These are phyloP conservation scores for Acrocephalus arundinaceus DNA, from an alignment of 2,113 vertebrate species.

Conservation along the genomic window DNA sequence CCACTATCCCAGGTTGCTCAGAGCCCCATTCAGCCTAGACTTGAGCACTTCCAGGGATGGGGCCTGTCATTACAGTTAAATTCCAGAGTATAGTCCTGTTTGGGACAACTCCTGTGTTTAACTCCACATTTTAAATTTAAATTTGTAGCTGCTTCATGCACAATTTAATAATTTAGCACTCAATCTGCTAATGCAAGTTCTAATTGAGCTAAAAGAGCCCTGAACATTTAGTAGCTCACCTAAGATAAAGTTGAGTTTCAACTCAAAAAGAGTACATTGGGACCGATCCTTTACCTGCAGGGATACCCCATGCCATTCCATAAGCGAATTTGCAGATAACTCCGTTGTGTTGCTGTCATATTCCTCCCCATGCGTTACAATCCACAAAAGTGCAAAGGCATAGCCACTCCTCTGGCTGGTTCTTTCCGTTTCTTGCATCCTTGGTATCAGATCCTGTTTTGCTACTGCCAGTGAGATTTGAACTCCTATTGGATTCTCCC, in stretches of 20 bases:
- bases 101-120: not conserved
- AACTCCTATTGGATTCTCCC: not conserved
- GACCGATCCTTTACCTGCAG: not conserved
- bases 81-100: not conserved
- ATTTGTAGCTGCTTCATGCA: not conserved
- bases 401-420: not conserved
- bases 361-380: not conserved
- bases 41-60: not conserved
- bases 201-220: not conserved
- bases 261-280: not conserved
- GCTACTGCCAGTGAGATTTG: not conserved
- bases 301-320: not conserved
- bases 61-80: not conserved
- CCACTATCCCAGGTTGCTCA: not conserved
- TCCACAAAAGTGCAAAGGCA: not conserved
- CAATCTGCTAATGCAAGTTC: not conserved
- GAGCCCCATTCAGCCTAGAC: not conserved
- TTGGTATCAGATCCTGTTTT: not conserved
- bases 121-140: not conserved
- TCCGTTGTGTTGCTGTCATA: rapidly evolving
- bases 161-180: not conserved
- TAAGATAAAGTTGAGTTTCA: not conserved
- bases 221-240: not conserved
- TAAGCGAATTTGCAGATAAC: not conserved
- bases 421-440: not conserved